Evolutionary conservation across 2,888 invertebrate species (phyloP).

Genomic region (Diaphora mendica): DNA sequence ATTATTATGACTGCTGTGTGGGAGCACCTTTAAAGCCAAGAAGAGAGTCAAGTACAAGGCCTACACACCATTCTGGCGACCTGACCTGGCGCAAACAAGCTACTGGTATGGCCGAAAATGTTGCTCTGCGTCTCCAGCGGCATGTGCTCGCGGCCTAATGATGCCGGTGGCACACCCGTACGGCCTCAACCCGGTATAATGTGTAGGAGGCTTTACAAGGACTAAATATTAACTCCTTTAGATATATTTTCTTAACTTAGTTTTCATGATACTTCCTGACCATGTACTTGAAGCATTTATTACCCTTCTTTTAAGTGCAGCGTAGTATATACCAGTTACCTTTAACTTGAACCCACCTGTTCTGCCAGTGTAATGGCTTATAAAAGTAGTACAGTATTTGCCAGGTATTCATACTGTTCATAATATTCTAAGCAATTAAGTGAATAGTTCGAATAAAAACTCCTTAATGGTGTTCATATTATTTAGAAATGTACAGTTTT

Average conservation of each 20-base stretch:
- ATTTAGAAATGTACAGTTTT: neutral
- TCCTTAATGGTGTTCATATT: neutral
- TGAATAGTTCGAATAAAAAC: constrained; percentile 7
- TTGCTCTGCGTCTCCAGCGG: no score
- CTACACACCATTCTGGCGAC: no score
- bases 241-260: neutral
- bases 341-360: neutral
- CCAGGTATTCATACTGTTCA: neutral
- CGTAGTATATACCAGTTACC: neutral
- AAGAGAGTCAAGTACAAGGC: no score
- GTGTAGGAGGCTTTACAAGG: neutral
- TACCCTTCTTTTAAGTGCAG: neutral
- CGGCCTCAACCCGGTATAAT: no score
- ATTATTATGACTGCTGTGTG: no score
- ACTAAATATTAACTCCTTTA: neutral
- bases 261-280: neutral
- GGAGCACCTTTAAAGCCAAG: no score
- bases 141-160: no score
- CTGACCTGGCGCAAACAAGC: no score
- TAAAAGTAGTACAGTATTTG: constrained; percentile 5
- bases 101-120: no score
- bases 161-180: no score
- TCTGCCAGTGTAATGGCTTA: neutral
- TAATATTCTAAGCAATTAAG: constrained; percentile 31
- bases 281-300: neutral